phyloP scores from a whole-genome alignment of 2,113 vertebrate species.

The Aplodontia rufa region DNA sequence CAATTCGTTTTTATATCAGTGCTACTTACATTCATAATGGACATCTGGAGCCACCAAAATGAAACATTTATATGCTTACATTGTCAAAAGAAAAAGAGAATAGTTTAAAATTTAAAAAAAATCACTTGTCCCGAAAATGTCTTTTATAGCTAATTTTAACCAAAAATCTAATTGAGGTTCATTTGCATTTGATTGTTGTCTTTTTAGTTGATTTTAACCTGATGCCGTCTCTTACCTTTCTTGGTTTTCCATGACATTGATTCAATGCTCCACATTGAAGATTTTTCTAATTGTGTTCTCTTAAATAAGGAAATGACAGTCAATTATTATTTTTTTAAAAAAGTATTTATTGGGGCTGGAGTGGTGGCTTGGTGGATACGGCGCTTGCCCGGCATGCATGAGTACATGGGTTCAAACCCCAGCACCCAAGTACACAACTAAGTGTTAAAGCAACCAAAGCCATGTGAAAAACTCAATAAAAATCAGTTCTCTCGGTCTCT shows the following conservation, averaged over 20 bases:
- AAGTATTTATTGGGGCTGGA: not conserved
- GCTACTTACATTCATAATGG: slow-evolving; percentile 72
- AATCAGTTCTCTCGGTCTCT: no score
- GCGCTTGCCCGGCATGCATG: no score
- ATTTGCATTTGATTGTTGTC: not conserved
- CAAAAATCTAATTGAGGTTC: not conserved
- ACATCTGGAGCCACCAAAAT: slow-evolving; percentile 76
- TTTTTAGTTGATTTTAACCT: not conserved
- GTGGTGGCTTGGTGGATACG: no score
- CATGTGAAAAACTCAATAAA: no score
- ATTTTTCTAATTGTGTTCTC: not conserved
- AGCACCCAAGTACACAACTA: no score
- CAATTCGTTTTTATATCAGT: slow-evolving; percentile 34
- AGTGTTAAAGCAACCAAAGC: no score
- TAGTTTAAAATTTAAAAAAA: slow-evolving; percentile 55
- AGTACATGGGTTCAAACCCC: no score
- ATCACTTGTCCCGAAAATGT: not conserved
- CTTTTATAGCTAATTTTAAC: slow-evolving; percentile 7
- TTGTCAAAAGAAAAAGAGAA: slow-evolving; percentile 54
- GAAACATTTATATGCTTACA: slow-evolving; percentile 68
- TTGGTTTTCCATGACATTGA: not conserved
- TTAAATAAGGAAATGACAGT: not conserved
- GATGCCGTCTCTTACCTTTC: not conserved
- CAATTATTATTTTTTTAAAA: not conserved
- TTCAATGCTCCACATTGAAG: not conserved